These are phyloP conservation scores for Saccostrea glomerata DNA, from an alignment of 1,140 invertebrate species.

Conservation along the genomic window DNA sequence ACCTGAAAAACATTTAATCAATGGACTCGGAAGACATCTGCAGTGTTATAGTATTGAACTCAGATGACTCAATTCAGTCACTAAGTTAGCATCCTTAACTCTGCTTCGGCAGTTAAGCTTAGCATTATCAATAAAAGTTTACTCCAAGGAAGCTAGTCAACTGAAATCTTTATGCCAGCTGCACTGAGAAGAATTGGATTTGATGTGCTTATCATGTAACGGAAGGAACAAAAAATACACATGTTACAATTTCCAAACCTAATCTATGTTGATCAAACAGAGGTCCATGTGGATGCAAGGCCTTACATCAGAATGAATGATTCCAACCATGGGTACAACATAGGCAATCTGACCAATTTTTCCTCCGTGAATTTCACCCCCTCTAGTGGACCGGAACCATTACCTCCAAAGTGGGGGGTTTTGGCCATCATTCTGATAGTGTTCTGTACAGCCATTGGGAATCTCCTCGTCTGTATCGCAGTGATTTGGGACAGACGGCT, in stretches of 20 bases:
- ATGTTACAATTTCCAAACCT: background rate
- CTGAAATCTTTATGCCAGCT: background rate
- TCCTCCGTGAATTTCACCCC: background rate
- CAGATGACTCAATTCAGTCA: background rate
- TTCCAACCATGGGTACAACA: slow-evolving; percentile 6
- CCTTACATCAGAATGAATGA: slow-evolving; percentile 21
- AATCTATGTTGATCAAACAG: background rate
- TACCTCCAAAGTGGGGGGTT: slow-evolving; percentile 65
- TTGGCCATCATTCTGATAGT: slow-evolving; percentile 83
- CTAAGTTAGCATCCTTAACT: background rate
- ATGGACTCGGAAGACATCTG: background rate
- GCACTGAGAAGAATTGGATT: background rate
- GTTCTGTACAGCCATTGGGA: slow-evolving; percentile 92
- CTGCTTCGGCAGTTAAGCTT: background rate
- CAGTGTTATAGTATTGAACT: background rate
- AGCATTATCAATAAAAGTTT: slow-evolving; percentile 1
- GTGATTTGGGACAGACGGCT: slow-evolving; percentile 97
- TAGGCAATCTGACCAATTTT: background rate
- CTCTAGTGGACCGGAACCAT: background rate
- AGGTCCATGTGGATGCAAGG: background rate
- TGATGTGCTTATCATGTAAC: background rate
- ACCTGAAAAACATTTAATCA: background rate
- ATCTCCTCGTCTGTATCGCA: slow-evolving; percentile 96
- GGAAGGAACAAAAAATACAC: background rate
- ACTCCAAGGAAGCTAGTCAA: background rate